Evolutionary conservation across 2,113 vertebrate species (phyloP), one percentile per base, ranked within the genome.

Genomic region (Sebastes schlegelii): DNA sequence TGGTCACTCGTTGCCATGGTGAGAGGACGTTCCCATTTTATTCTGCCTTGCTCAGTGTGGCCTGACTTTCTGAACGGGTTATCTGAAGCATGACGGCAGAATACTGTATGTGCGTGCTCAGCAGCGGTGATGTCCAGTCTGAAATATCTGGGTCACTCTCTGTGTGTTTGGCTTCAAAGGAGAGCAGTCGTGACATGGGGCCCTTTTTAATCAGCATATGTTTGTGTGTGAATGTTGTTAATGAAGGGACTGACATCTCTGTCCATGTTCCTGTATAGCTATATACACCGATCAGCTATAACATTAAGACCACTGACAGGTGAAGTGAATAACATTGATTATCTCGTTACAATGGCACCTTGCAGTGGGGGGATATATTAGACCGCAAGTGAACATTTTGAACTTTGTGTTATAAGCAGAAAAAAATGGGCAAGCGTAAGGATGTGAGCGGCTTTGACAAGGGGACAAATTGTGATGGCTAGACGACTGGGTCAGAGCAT

Each of bases 21-120:
- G 78, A 86, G 0, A 6, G 63, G 63, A 0, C 8, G 17, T 68
- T 54, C 49, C 65, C 63, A 13, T 58, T 69, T 81, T 69, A 63
- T 13, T 80, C 72, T 70, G 65, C 76, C 54, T 72, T 76, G 72
- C 72, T 75, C 63, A 66, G 63, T 8, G 66, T 23, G 11, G 73
- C 77, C 68, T 79, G 4, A 84, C 79, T 65, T 75, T 77, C 8
- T 85, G 62, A 86, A 58, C 76, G 4, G 61, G 83, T 64, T 82
- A 83, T 60, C 61, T 83, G 74, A 84, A 79, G 86, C 79, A 83
- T 80, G 71, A 79, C 43, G 0, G 19, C 63, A 26, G 13, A 71
- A 82, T 87, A 34, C 34, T 34, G 34, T 4, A 68, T 43, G 79
- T 17, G 55, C 67, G 69, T 1, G 60, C 60, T 73, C 45, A 21